Evolutionary conservation across 2,888 invertebrate genomes (phyloP).

Genomic region (Polymixis flavicincta): DNA sequence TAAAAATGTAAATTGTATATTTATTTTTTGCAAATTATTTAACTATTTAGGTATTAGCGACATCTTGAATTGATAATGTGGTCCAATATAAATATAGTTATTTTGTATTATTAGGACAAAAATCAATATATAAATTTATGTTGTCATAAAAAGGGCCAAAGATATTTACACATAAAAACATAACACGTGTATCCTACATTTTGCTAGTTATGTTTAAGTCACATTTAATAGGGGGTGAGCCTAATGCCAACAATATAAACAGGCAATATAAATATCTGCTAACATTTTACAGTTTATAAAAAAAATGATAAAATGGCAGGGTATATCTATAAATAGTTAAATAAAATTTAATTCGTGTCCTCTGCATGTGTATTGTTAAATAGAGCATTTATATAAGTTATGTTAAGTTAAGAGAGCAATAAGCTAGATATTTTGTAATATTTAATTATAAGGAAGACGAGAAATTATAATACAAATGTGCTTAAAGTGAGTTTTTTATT

Average conservation of each 20-base stretch:
- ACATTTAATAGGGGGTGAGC: too few relatives aligned
- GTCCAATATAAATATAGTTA: conserved; percentile 6
- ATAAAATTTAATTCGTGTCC: conserved; percentile 37
- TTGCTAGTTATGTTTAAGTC: too few relatives aligned
- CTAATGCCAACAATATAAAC: too few relatives aligned
- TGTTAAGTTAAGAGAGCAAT: conserved; percentile 75
- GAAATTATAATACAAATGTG: conserved; percentile 81
- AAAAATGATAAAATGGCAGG: conserved; percentile 51
- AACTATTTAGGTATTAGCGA: not conserved
- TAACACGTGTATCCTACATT: too few relatives aligned
- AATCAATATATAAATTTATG: not conserved
- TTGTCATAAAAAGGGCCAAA: conserved; percentile 38
- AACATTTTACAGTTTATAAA: conserved; percentile 18
- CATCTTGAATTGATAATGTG: not conserved
- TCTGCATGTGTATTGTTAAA: conserved; percentile 62
- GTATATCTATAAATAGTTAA: conserved; percentile 29
- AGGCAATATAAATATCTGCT: conserved; percentile 13
- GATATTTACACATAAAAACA: not conserved
- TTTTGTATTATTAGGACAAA: not conserved
- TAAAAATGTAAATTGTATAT: not conserved
- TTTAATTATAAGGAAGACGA: conserved; percentile 71
- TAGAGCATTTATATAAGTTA: conserved; percentile 71
- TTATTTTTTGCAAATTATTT: not conserved
- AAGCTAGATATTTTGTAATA: conserved; percentile 77
- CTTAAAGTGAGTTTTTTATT: conserved; percentile 80